Evolutionary conservation across 2,888 invertebrate genomes (phyloP), one percentile per base, ranked within the genome.

Genomic region (Liodrosophila aerea): DNA sequence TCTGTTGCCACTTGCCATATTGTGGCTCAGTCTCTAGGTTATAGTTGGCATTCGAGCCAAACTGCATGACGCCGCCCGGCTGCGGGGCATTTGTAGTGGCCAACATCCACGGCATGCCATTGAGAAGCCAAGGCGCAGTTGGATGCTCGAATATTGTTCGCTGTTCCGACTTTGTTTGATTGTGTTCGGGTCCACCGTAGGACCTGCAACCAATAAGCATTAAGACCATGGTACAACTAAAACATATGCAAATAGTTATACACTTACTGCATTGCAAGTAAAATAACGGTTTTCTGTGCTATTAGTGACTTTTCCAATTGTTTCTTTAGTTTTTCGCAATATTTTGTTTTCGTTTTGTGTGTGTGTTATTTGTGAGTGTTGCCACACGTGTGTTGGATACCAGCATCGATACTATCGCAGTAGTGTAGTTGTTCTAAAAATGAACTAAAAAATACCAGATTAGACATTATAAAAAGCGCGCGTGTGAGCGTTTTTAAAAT

Each of bases 81-180:
- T 60, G 92, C 90, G 86, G 82, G 0, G 72, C 61, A 47, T 60
- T 84, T 74, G 91, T 86, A 8, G 92, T 91, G 13, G 82, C 86
- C 39, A 87, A 62, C 68, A 85, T 78, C 93, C 92, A 93, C 0
- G 92, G 88, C 69, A 92, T 85, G 7, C 90, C 90, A 57, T 92
- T 91, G 4, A 91, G 88, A 69, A 91, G 39, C 69, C 69, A 69
- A 7, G 69, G 69, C 4, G 74, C 51, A 1, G 58, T 64, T 29
- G 60, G 70, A 51, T 73, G 68, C 1, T 57, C 50, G 33, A 70
- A 70, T 7, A 73, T 58, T 5, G 22, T 22, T 2, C 22, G 22
- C 2, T 2, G 22, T 5, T 22, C 22, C 22, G 22, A 22, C n/a
- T n/a, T n/a, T n/a, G n/a, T n/a, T n/a, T 65, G 50, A 45, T 34